Evolutionary conservation across 2,888 invertebrate species (phyloP).

Genomic region (Drosophila birchii): DNA sequence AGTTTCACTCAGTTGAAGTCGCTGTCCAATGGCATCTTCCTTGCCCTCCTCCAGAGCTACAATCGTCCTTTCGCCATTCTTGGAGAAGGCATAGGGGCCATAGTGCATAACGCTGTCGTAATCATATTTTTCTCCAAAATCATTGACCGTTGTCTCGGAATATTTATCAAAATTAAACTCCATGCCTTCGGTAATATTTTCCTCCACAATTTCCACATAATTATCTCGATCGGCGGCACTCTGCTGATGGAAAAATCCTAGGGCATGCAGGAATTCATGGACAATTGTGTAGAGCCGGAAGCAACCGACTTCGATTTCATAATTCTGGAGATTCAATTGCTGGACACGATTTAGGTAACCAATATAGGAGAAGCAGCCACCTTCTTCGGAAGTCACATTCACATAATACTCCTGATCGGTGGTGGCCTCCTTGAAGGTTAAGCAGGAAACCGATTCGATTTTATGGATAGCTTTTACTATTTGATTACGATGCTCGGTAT

Average conservation of each 20-base stretch:
- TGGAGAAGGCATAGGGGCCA: constrained; percentile 89
- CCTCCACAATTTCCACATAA: constrained; percentile 86
- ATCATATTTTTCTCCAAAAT: constrained; percentile 89
- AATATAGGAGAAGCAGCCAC: constrained; percentile 92
- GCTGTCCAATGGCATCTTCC: constrained; percentile 62
- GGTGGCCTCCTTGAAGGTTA: constrained; percentile 88
- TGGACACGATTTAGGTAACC: constrained; percentile 86
- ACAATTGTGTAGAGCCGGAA: constrained; percentile 86
- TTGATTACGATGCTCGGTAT: constrained; percentile 86
- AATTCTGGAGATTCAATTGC: constrained; percentile 74
- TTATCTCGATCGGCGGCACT: constrained; percentile 90
- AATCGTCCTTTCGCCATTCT: constrained; percentile 89
- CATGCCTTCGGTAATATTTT: constrained; percentile 85
- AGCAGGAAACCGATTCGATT: constrained; percentile 90
- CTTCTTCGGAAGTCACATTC: constrained; percentile 66
- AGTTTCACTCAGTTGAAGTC: constrained; percentile 70
- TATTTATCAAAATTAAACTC: constrained; percentile 90
- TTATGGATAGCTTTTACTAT: constrained; percentile 89
- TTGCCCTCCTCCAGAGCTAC: constrained; percentile 84
- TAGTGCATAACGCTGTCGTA: constrained; percentile 93
- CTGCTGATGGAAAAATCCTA: constrained; percentile 93
- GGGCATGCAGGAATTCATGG: constrained; percentile 91
- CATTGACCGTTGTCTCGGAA: constrained; percentile 85
- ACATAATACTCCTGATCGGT: constrained; percentile 77
- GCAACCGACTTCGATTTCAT: constrained; percentile 77